phyloP scores from a whole-genome alignment of 2,888 invertebrate species.

The Tinea semifulvella region DNA sequence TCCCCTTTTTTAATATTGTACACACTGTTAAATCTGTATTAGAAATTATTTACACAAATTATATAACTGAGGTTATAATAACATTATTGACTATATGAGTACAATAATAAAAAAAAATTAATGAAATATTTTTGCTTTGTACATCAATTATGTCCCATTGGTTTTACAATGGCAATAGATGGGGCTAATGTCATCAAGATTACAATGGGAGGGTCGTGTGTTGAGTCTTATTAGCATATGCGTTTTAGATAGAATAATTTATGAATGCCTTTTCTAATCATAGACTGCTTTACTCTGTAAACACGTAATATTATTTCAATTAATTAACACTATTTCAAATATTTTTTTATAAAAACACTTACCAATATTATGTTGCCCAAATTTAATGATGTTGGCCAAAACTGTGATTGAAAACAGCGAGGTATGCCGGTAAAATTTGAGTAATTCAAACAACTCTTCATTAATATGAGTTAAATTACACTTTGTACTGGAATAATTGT shows the following conservation, averaged over 20 bases:
- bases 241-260: constrained; percentile 30
- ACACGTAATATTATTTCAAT: neutral
- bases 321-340: neutral
- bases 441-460: neutral
- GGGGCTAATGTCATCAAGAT: constrained; percentile 21
- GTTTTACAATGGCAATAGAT: constrained; percentile 22
- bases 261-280: constrained; percentile 53
- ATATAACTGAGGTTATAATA: no score
- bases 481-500: neutral
- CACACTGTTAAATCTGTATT: no score
- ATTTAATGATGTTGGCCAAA: neutral
- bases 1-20: no score
- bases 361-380: neutral
- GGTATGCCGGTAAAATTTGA: neutral
- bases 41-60: no score
- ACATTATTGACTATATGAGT: neutral
- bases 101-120: neutral
- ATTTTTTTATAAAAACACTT: constrained; percentile 5
- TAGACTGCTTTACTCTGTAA: constrained; percentile 28
- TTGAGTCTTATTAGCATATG: constrained; percentile 20
- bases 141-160: constrained; percentile 21
- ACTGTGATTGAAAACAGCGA: neutral
- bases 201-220: constrained; percentile 22
- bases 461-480: neutral
- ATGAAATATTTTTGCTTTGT: constrained; percentile 13